Percentiles rank a stretch among this genome's conserved stretches.
Conservation (phyloP, 2,113 vertebrate species). For the Verasper variegatus region DNA sequence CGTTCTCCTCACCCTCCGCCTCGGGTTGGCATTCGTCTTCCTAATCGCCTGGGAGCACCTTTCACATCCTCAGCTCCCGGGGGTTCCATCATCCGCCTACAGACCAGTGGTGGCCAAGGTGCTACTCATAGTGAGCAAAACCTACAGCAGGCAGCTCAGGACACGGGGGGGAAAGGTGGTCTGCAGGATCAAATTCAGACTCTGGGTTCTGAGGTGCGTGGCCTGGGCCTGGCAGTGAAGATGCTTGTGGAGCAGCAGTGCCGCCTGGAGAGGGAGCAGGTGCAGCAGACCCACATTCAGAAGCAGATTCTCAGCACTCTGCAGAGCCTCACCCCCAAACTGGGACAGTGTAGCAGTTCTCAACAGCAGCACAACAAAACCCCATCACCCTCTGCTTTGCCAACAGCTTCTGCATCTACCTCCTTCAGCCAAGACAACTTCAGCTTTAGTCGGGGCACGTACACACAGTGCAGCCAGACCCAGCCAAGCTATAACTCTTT, state of each 20-base stretch:
- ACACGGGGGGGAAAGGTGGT: conserved; percentile 28
- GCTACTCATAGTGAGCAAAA: conserved; percentile 54
- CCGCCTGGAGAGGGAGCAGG: conserved; percentile 83
- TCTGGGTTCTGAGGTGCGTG: conserved; percentile 80
- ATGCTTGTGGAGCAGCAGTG: conserved; percentile 83
- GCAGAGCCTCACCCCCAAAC: conserved; percentile 80
- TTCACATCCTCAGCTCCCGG: conserved; percentile 51
- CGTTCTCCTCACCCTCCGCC: conserved; percentile 67
- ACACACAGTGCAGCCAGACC: conserved; percentile 73
- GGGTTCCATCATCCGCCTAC: conserved; percentile 48
- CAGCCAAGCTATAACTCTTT: conserved; percentile 73
- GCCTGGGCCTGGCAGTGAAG: conserved; percentile 81
- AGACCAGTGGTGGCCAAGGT: conserved; percentile 53
- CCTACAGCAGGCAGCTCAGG: conserved; percentile 63
- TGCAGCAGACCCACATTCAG: conserved; percentile 87
- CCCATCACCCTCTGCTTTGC: conserved; percentile 66
- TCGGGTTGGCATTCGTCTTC: conserved; percentile 73
- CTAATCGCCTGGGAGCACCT: conserved; percentile 53
- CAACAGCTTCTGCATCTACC: conserved; percentile 57
- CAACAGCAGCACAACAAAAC: conserved; percentile 66
- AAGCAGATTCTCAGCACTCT: conserved; percentile 86
- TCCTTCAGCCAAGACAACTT: conserved; percentile 71
- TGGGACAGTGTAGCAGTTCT: conserved; percentile 60
- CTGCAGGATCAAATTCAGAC: conserved; percentile 81
- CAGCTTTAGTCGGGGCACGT: conserved; percentile 78